These are phyloP conservation scores for Babylonia areolata DNA, from an alignment of 1,140 invertebrate species.

Conservation along the genomic window DNA sequence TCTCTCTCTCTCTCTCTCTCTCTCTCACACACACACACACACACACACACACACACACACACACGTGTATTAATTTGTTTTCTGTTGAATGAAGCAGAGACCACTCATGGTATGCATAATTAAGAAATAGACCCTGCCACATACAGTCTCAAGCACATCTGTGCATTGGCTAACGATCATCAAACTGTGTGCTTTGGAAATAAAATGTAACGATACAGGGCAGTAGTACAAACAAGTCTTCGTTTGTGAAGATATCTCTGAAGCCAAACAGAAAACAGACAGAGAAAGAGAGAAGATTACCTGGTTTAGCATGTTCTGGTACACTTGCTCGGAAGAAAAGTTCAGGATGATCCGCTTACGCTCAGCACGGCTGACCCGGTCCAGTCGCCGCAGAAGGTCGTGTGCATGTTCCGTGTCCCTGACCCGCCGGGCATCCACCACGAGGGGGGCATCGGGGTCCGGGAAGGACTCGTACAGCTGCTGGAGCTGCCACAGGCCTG, in stretches of 20 bases:
- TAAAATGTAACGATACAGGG: background rate
- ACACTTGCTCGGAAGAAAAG: slow-evolving; percentile 57
- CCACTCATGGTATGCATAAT: too few species aligned
- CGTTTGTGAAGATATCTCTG: background rate
- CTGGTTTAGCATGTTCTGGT: slow-evolving; percentile 60
- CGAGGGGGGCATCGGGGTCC: slow-evolving; percentile 18
- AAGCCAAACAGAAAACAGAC: background rate
- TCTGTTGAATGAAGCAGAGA: too few species aligned
- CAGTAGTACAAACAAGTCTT: too few species aligned
- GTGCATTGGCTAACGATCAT: background rate
- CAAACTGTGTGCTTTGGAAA: too few species aligned
- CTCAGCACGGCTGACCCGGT: slow-evolving; percentile 32
- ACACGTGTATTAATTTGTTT: too few species aligned
- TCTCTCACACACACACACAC: slow-evolving; percentile 3
- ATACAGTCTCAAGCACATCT: background rate
- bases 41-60: background rate
- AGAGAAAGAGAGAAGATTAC: slow-evolving; percentile 38
- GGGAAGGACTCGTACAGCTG: slow-evolving; percentile 48
- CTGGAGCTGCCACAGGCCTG: slow-evolving; percentile 52
- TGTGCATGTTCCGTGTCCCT: slow-evolving; percentile 39
- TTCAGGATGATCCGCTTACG: slow-evolving; percentile 64
- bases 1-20: background rate
- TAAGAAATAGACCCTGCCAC: too few species aligned
- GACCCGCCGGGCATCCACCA: slow-evolving; percentile 47
- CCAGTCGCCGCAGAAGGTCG: slow-evolving; percentile 42